Evolutionary conservation across 2,113 vertebrate genomes (phyloP).

Genomic region (Chauna torquata): DNA sequence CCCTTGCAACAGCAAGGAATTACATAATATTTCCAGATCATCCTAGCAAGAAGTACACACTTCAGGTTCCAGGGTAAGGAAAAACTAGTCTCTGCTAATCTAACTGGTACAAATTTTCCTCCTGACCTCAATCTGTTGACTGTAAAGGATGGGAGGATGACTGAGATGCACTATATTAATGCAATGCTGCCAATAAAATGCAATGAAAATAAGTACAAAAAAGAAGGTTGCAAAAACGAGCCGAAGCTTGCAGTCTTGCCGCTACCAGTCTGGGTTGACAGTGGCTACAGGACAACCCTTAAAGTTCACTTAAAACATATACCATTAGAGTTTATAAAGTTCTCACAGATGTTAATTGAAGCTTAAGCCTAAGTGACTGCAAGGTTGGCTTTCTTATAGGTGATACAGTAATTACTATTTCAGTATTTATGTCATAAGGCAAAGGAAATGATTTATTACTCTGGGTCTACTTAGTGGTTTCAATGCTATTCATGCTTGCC

Average conservation of each 20-base stretch:
- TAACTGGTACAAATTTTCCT: neutral
- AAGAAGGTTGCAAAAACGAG: neutral
- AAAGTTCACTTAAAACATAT: neutral
- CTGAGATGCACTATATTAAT: neutral
- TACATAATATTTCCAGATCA: neutral
- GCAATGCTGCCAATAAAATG: neutral
- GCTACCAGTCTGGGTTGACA: neutral
- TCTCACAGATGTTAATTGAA: neutral
- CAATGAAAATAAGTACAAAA: neutral
- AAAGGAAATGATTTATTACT: conserved; percentile 37
- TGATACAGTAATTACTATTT: neutral
- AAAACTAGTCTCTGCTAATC: neutral
- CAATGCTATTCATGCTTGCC: neutral
- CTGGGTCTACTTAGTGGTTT: conserved; percentile 59
- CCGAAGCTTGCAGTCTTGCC: neutral
- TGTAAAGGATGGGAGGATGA: neutral
- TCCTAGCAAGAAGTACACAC: neutral
- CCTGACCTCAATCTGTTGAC: neutral
- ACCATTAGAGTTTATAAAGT: neutral
- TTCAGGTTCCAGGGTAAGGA: neutral
- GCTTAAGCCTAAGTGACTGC: neutral
- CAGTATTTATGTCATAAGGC: neutral
- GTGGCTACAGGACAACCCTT: neutral
- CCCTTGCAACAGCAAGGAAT: neutral
- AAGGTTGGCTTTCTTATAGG: neutral